These are phyloP conservation scores for Brachirus orientalis DNA, from an alignment of 2,113 vertebrate genomes.

Conservation along the genomic window DNA sequence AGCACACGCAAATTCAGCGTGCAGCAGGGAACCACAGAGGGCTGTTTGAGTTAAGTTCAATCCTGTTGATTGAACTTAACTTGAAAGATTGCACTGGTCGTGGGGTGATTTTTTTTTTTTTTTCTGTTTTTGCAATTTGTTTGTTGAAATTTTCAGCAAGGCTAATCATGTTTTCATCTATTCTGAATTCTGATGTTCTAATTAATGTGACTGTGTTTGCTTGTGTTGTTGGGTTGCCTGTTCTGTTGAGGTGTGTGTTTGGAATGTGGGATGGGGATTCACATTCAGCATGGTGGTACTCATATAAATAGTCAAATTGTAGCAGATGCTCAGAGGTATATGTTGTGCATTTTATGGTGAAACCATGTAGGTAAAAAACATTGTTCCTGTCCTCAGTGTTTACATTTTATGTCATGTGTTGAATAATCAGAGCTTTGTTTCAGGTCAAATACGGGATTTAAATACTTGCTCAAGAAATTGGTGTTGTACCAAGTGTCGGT, in stretches of 20 bases:
- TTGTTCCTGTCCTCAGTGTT: slow-evolving; percentile 17
- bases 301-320: slow-evolving; percentile 18
- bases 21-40: slow-evolving; percentile 45
- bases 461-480: no score
- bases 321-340: slow-evolving; percentile 12
- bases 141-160: slow-evolving; percentile 57
- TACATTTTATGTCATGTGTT: slow-evolving; percentile 8
- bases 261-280: background rate
- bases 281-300: slow-evolving; percentile 31
- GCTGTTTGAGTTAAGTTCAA: slow-evolving; percentile 74
- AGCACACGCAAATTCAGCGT: slow-evolving; percentile 62
- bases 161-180: slow-evolving; percentile 61
- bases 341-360: slow-evolving; percentile 8
- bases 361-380: slow-evolving; percentile 9
- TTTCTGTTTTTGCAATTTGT: slow-evolving; percentile 19
- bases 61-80: no score
- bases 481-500: slow-evolving; percentile 1
- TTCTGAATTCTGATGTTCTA: slow-evolving; percentile 59
- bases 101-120: slow-evolving; percentile 38
- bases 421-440: background rate
- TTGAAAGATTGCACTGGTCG: slow-evolving; percentile 59
- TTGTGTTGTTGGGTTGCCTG: slow-evolving; percentile 36
- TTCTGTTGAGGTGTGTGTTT: slow-evolving; percentile 26
- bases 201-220: slow-evolving; percentile 64
- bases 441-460: no score